phyloP scores from a whole-genome alignment of 2,113 vertebrate genomes.

The Tapirus terrestris region DNA sequence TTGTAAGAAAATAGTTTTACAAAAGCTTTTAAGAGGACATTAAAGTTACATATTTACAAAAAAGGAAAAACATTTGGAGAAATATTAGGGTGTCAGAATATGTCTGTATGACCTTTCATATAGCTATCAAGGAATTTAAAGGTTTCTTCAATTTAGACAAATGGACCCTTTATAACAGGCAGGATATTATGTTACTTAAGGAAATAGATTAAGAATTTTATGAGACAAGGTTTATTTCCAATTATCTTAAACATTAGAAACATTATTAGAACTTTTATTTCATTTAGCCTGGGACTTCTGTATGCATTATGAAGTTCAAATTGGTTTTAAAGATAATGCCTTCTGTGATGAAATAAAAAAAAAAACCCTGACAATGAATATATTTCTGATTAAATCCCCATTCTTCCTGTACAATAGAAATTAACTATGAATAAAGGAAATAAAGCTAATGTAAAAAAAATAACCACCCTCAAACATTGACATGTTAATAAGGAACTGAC shows the following conservation, averaged over 20 bases:
- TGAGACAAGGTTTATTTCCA: constrained; percentile 10
- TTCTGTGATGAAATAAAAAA: not conserved
- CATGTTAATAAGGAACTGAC: not conserved
- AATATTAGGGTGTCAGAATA: not conserved
- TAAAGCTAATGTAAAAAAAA: not conserved
- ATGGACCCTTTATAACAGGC: not conserved
- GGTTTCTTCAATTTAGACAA: not conserved
- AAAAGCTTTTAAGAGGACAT: not conserved
- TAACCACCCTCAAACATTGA: not conserved
- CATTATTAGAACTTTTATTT: constrained; percentile 39
- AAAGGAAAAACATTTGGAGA: not conserved
- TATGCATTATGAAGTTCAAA: not conserved
- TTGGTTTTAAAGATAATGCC: constrained; percentile 15
- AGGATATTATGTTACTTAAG: constrained; percentile 20
- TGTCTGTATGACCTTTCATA: not conserved
- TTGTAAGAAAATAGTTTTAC: not conserved
- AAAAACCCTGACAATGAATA: not conserved
- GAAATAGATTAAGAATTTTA: not conserved
- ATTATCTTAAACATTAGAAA: constrained; percentile 28
- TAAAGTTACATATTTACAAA: not conserved
- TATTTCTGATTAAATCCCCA: constrained; percentile 10
- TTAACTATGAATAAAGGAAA: not conserved
- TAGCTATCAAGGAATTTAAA: not conserved
- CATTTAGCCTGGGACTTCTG: not conserved
- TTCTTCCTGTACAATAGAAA: not conserved